A percentile compares a stretch with the other conserved stretches of the same genome.
phyloP scores from a whole-genome alignment of 2,113 vertebrate genomes.

The Spizaetus ornatus region DNA sequence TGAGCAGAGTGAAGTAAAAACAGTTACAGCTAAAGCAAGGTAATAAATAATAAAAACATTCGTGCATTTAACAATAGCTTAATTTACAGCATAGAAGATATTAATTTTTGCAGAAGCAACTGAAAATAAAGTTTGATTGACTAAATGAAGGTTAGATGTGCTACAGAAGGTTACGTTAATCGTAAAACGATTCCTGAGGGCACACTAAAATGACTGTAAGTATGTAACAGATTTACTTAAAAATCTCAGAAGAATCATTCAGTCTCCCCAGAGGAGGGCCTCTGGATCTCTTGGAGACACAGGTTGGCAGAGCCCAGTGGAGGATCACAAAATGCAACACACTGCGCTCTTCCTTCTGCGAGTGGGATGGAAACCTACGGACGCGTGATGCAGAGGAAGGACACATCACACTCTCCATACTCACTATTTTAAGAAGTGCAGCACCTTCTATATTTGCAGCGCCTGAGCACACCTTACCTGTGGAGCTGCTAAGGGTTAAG shows the following conservation, averaged over 20 bases:
- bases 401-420: not conserved
- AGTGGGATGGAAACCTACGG: not conserved
- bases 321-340: not conserved
- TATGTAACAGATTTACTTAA: constrained; percentile 38
- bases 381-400: not conserved
- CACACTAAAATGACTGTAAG: constrained; percentile 29
- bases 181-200: constrained; percentile 16
- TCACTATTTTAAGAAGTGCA: not conserved
- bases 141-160: constrained; percentile 20
- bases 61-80: constrained; percentile 5
- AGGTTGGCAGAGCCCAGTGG: not conserved
- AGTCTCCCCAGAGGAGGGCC: not conserved
- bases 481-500: not conserved
- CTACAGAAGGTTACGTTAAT: constrained; percentile 30
- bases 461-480: not conserved
- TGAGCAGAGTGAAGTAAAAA: not conserved
- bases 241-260: constrained; percentile 16
- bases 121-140: constrained; percentile 36
- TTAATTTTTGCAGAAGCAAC: constrained; percentile 4
- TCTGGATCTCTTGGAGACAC: not conserved
- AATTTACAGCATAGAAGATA: not conserved
- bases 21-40: not conserved
- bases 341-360: not conserved
- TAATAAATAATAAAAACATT: constrained; percentile 26
- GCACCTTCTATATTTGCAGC: not conserved